Evolutionary conservation across 2,797 vertebrate genomes (phyloP).

Genomic region (Anguilla anguilla): DNA sequence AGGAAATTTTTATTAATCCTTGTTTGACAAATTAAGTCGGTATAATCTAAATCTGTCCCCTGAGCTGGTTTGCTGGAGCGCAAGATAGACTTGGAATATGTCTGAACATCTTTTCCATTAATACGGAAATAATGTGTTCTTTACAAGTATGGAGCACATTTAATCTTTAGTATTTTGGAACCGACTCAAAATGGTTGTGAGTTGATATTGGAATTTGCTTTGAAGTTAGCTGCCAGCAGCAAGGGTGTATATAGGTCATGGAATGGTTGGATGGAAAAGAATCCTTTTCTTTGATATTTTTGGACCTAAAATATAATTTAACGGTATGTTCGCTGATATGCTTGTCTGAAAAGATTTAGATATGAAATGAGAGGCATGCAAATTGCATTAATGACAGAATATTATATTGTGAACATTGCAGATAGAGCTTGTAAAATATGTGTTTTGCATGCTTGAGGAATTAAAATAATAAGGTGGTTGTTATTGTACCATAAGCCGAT

Average conservation of each 20-base stretch:
- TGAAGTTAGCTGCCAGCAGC: background rate
- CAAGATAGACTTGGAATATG: background rate
- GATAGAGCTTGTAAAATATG: background rate
- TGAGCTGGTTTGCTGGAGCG: background rate
- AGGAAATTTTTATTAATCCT: background rate
- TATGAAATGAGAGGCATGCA: background rate
- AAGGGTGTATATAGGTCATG: background rate
- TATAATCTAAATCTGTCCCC: background rate
- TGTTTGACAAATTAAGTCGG: background rate
- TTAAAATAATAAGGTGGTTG: background rate
- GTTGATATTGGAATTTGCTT: background rate
- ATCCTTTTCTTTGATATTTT: background rate
- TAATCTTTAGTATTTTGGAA: background rate
- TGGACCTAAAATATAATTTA: background rate
- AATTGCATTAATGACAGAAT: background rate
- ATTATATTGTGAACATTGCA: background rate
- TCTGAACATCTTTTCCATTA: background rate
- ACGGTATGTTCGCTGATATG: background rate
- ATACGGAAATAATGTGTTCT: background rate
- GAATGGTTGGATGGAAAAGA: background rate
- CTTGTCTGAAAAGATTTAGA: background rate
- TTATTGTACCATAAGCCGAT: background rate
- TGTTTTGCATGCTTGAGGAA: background rate
- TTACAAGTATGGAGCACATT: background rate
- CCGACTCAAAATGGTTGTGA: background rate